Base-by-base conservation (phyloP, 2,113 vertebrate species). In the Python bivittatus region DNA sequence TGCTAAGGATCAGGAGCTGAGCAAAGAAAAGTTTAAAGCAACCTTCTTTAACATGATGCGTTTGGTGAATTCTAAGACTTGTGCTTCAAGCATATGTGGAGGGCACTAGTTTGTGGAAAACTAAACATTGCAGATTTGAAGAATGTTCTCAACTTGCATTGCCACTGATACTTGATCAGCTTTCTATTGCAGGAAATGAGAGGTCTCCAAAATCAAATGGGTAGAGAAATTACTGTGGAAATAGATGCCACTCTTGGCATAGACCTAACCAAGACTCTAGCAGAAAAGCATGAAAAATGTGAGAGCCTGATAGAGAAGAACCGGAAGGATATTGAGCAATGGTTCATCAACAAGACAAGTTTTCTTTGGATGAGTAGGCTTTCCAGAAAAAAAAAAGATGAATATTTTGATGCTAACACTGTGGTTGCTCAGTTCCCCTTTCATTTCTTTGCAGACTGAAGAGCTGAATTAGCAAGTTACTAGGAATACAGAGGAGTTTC, bases 231-330 rank as follows among this genome's bases (percentile, higher is more conserved):
- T 95, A 98, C 97, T 0, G 98, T 98, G 96, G 97, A 98, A 94
- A 97, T 98, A 97, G 97, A 98, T 0, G 96, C 97, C 0, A 95
- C 96, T 1, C 96, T 97, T 0, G 97, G 97, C 0, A 60, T 96
- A 15, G 97, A 98, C 95, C 94, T 98, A 42, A 97, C 96, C 92
- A 97, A 97, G 86, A 94, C 97, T 88, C 94, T 98, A 95, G 91
- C 97, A 0, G 97, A 98, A 64, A 98, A 99, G 96, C 96, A 99
- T 2, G n/a, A 92, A 27, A 98, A 99, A 96, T 99, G 99, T 0
- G 99, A 99, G 97, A 95, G 85, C 93, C 97, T 99, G 44, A 93
- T 96, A 0, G 98, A 98, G 0, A 99, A 99, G 98, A 99, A 98
- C 97, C 98, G 98, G 64, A 94, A 97, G 2, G 98, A 99, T 0